Evolutionary conservation across 2,113 vertebrate genomes (phyloP).

Genomic region (Thalassarche chlororhynchos): DNA sequence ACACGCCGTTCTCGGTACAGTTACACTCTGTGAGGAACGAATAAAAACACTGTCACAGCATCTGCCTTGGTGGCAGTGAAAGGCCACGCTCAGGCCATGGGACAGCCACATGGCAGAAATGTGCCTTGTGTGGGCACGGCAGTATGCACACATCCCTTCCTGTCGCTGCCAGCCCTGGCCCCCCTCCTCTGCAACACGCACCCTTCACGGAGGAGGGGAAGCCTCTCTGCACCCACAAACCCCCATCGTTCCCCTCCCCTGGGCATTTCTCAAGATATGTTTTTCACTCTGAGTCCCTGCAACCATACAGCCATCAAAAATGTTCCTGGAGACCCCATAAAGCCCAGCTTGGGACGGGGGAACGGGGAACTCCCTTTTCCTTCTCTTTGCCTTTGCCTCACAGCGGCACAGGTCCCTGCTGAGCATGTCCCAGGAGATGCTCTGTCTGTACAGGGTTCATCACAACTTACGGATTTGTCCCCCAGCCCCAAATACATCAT

Average conservation of each 20-base stretch:
- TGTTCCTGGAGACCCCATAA: rapidly evolving
- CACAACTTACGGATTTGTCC: not conserved
- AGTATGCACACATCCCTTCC: rapidly evolving
- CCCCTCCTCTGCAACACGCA: rapidly evolving
- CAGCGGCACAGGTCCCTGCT: not conserved
- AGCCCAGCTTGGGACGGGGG: not conserved
- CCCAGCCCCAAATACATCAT: not conserved
- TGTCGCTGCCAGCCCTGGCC: not conserved
- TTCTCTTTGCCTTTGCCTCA: not conserved
- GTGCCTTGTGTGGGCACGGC: not conserved
- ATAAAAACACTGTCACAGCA: not conserved
- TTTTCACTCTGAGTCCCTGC: not conserved
- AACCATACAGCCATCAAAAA: not conserved
- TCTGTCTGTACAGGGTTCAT: not conserved
- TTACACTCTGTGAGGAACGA: slow-evolving; percentile 70
- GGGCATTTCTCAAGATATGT: not conserved
- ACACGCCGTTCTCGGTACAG: slow-evolving; percentile 74
- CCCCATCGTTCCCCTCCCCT: not conserved
- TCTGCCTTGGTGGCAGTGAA: not conserved
- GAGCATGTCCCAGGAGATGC: not conserved
- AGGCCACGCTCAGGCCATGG: not conserved
- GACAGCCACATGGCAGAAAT: rapidly evolving
- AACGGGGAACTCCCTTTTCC: not conserved
- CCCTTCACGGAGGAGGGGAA: not conserved
- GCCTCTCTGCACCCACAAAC: not conserved